Evolutionary conservation across 1,140 invertebrate genomes (phyloP), one percentile per base, ranked within the genome.

Genomic region (Drosophila mojavensis): DNA sequence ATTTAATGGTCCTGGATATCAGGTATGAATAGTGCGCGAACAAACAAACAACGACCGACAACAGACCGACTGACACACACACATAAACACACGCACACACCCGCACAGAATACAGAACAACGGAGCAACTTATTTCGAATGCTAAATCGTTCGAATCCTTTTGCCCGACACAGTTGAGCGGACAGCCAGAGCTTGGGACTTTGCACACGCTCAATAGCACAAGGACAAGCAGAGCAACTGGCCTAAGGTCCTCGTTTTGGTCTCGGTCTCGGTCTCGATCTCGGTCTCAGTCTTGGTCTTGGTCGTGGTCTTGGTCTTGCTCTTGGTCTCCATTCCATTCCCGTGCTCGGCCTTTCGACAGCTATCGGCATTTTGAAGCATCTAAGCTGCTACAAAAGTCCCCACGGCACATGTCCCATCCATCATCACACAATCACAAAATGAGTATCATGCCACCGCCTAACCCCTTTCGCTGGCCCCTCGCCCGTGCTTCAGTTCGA

Each of bases 401-500:
- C 82, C 65, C 65, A 48, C 36, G 66, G 66, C 79, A 78, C 80
- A 80, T 88, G 78, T 76, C 80, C 77, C 85, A 89, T 89, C 84
- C 84, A 89, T 89, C 84, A 89, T 89, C 84, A 89, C 84, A 89
- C 84, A 89, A 89, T 89, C 84, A 89, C 85, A 89, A 89, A 89
- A 89, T 90, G 84, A 89, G 84, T 89, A 89, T 89, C 80, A 89
- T 81, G 74, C 20, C 30, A 3, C 2, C 2, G 11, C 15, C 33
- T 9, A 7, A 10, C 36, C 30, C 17, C 10, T 24, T 26, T 3
- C 36, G 0, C 28, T 15, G 0, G 0, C 45, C 9, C 1, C 17
- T 48, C 10, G 5, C 11, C 5, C n/a, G 15, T 9, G 28, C 51
- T 53, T n/a, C n/a, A 6, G 20, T 10, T 13, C 9, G 48, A 11